Evolutionary conservation across 2,888 invertebrate genomes (phyloP).

Genomic region (Lysandra bellargus): DNA sequence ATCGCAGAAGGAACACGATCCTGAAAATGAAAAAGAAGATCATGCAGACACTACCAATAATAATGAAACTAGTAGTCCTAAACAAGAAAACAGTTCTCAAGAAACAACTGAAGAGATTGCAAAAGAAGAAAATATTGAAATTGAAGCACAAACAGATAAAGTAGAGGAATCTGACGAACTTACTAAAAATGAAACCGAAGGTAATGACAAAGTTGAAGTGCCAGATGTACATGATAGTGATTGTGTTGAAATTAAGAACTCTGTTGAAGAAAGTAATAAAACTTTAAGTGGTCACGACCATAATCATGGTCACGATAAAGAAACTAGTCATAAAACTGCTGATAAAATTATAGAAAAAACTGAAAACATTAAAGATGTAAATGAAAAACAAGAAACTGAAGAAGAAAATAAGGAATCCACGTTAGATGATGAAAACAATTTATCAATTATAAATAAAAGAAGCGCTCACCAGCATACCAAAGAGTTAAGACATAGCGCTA

Average conservation of each 20-base stretch:
- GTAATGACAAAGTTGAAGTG: conserved; percentile 38
- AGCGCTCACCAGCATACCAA: conserved; percentile 36
- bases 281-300: conserved; percentile 41
- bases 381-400: conserved; percentile 37
- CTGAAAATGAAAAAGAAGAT: conserved; percentile 5
- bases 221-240: conserved; percentile 38
- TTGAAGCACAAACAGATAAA: conserved; percentile 42
- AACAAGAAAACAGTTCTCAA: conserved; percentile 40
- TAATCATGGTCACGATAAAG: conserved; percentile 33
- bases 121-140: conserved; percentile 40
- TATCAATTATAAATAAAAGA: background rate
- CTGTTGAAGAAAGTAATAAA: conserved; percentile 39
- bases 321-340: conserved; percentile 40
- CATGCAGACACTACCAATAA: conserved; percentile 38
- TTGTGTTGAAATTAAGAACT: conserved; percentile 38
- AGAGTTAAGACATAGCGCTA: conserved; percentile 34
- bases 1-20: background rate
- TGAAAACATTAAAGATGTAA: conserved; percentile 36
- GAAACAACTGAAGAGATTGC: background rate
- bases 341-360: conserved; percentile 37
- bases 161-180: conserved; percentile 36
- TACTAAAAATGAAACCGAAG: conserved; percentile 38
- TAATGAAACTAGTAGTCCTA: conserved; percentile 42
- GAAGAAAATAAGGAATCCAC: conserved; percentile 36
- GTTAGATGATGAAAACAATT: background rate